A percentile compares a stretch with the other conserved stretches of the same genome.
phyloP scores from a whole-genome alignment of 2,888 invertebrate species.

The Temnothorax rugatulus region DNA sequence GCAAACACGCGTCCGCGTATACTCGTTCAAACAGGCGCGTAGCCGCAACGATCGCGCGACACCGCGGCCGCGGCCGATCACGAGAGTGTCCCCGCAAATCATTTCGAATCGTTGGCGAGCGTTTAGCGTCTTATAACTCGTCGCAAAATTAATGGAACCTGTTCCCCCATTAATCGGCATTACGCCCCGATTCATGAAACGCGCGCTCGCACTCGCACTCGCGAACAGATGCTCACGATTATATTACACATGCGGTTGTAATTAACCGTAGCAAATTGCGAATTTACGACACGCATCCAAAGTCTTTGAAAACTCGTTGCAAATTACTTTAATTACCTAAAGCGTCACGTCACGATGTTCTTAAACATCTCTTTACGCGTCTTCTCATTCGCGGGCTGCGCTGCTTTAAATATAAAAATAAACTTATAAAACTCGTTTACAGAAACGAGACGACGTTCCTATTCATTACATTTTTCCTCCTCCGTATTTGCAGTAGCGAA shows the following conservation, averaged over 20 bases:
- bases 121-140: constrained; percentile 61
- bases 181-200: constrained; percentile 55
- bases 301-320: constrained; percentile 6
- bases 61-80: constrained; percentile 2
- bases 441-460: background rate
- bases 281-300: constrained; percentile 31
- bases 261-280: constrained; percentile 46
- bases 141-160: constrained; percentile 73
- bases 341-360: background rate
- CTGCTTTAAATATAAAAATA: background rate
- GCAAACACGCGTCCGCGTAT: background rate
- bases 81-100: constrained; percentile 61
- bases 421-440: constrained; percentile 6
- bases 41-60: constrained; percentile 30
- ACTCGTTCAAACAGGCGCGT: background rate
- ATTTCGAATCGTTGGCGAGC: constrained; percentile 67
- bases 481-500: background rate
- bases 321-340: constrained; percentile 42
- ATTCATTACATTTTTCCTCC: constrained; percentile 1
- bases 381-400: background rate
- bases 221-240: constrained; percentile 38
- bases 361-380: constrained; percentile 3
- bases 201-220: background rate
- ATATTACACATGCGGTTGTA: constrained; percentile 9
- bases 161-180: constrained; percentile 73